Evolutionary conservation across 2,113 vertebrate genomes (phyloP).

Genomic region (Myotis lucifugus): DNA sequence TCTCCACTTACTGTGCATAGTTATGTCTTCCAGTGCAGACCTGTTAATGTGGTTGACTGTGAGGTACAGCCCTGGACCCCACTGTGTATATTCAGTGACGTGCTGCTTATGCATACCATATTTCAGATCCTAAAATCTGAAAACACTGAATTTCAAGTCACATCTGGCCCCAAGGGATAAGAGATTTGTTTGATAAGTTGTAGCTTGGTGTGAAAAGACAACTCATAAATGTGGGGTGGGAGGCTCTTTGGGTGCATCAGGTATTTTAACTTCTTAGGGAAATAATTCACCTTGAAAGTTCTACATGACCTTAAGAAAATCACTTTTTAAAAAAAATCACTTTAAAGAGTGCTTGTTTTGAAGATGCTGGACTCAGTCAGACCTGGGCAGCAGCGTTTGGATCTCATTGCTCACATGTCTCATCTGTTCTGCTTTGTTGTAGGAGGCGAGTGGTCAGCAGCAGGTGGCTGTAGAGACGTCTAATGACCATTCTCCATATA

Average conservation of each 20-base stretch:
- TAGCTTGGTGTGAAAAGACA: not conserved
- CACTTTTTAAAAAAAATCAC: not conserved
- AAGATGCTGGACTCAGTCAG: not conserved
- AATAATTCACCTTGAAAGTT: constrained; percentile 41
- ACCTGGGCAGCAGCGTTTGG: not conserved
- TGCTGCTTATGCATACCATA: not conserved
- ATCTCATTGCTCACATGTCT: constrained; percentile 55
- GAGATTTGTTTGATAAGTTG: constrained; percentile 26
- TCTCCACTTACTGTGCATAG: not conserved
- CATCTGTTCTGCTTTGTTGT: constrained; percentile 75
- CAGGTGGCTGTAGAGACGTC: constrained; percentile 94
- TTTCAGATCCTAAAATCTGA: constrained; percentile 38
- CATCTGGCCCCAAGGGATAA: constrained; percentile 1
- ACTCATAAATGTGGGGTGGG: not conserved
- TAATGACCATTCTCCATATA: constrained; percentile 95
- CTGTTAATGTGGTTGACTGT: not conserved
- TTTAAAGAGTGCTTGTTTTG: not conserved
- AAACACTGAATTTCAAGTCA: not conserved
- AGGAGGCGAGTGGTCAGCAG: constrained; percentile 95
- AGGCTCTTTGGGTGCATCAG: not conserved
- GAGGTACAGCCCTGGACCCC: not conserved
- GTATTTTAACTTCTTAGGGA: constrained; percentile 4
- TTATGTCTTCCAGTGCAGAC: not conserved
- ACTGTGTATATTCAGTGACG: not conserved
- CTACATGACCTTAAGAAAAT: not conserved